phyloP scores from a whole-genome alignment of 2,797 vertebrate species.

The Limosa lapponica region DNA sequence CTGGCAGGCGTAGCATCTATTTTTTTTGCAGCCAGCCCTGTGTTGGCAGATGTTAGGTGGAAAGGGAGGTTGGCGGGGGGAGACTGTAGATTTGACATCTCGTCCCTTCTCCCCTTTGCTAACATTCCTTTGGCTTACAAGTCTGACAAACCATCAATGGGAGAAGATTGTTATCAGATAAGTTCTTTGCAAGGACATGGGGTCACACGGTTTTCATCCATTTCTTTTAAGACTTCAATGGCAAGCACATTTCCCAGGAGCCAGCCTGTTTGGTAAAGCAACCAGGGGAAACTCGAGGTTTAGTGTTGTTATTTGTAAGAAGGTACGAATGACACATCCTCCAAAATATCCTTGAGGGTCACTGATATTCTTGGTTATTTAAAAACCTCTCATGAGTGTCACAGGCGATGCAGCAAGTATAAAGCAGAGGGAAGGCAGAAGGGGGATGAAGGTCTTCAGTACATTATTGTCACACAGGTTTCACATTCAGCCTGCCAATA shows the following conservation, averaged over 20 bases:
- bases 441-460: background rate
- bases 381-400: background rate
- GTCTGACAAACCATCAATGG: slow-evolving; percentile 26
- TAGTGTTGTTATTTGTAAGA: background rate
- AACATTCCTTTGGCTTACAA: slow-evolving; percentile 61
- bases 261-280: background rate
- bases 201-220: background rate
- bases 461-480: background rate
- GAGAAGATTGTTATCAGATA: slow-evolving; percentile 31
- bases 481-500: background rate
- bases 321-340: background rate
- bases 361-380: background rate
- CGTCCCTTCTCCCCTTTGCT: slow-evolving; percentile 37
- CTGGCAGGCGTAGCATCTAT: slow-evolving; percentile 46
- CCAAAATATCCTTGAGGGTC: background rate
- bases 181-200: slow-evolving; percentile 1
- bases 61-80: background rate
- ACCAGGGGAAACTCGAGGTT: background rate
- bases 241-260: background rate
- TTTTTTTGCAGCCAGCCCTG: slow-evolving; percentile 9
- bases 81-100: slow-evolving; percentile 3
- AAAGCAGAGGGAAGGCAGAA: background rate
- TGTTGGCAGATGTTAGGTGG: slow-evolving; percentile 56
- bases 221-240: background rate
- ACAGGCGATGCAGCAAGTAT: background rate